phyloP scores from a whole-genome alignment of 2,797 vertebrate genomes.

The Scyliorhinus canicula region DNA sequence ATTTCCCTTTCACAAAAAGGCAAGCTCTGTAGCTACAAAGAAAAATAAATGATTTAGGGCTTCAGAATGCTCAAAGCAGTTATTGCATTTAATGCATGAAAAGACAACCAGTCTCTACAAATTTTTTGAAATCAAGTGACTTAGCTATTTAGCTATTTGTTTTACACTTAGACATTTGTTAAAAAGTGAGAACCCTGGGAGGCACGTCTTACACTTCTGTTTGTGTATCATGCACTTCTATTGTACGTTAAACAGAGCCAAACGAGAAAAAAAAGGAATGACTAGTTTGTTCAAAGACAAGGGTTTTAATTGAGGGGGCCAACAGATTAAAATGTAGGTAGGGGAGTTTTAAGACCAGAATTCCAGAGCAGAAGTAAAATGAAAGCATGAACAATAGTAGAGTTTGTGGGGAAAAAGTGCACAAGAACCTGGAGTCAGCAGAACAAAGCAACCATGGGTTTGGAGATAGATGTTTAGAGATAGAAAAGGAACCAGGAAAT shows the following conservation, averaged over 20 bases:
- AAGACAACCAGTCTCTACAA: neutral
- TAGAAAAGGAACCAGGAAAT: neutral
- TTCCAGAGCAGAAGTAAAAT: neutral
- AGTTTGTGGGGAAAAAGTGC: neutral
- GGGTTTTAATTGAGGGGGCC: neutral
- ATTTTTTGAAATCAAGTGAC: neutral
- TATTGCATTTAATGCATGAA: neutral
- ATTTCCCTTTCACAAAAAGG: neutral
- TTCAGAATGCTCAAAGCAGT: neutral
- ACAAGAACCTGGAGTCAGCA: neutral
- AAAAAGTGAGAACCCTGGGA: constrained; percentile 20
- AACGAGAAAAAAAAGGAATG: neutral
- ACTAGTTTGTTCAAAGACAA: neutral
- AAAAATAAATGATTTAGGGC: neutral
- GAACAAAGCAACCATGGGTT: too few species aligned
- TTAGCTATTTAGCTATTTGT: neutral
- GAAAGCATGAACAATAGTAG: neutral
- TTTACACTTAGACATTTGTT: constrained; percentile 38
- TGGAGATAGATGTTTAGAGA: too few species aligned
- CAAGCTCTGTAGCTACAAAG: neutral
- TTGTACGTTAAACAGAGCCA: neutral
- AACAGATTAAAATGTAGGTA: neutral
- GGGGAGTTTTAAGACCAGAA: neutral
- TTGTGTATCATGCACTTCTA: neutral
- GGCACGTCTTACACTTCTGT: neutral